Evolutionary conservation across 2,888 invertebrate genomes (phyloP).

Genomic region (Sicus ferrugineus): DNA sequence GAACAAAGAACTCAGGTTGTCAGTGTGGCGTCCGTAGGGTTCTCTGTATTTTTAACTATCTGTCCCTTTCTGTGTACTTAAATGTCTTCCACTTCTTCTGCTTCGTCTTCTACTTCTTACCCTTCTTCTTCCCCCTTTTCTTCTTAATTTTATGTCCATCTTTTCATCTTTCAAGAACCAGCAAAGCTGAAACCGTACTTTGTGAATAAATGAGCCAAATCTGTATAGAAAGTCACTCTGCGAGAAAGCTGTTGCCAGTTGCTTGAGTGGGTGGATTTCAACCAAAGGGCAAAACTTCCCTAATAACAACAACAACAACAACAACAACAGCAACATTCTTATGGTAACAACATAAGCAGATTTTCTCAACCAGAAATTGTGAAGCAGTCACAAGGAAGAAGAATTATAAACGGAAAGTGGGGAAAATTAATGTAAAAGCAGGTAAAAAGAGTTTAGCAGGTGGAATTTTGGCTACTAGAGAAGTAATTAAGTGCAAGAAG

Average conservation of each 20-base stretch:
- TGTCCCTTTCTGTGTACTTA: too few species aligned
- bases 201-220: constrained; percentile 28
- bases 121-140: too few species aligned
- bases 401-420: background rate
- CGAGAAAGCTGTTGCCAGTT: background rate
- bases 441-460: background rate
- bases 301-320: too few species aligned
- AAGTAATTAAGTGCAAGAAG: background rate
- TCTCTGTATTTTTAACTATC: too few species aligned
- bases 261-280: background rate
- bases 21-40: background rate
- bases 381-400: background rate
- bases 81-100: too few species aligned
- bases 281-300: background rate
- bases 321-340: background rate
- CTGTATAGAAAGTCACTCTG: background rate
- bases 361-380: background rate
- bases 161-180: background rate
- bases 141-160: background rate
- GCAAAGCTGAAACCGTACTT: background rate
- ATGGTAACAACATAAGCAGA: constrained; percentile 23
- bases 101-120: too few species aligned
- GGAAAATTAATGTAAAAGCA: background rate
- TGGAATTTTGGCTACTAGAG: background rate
- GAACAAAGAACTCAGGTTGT: constrained; percentile 1